Base-by-base conservation (phyloP, 2,888 invertebrate species). In the Rhabditoides inermis region DNA sequence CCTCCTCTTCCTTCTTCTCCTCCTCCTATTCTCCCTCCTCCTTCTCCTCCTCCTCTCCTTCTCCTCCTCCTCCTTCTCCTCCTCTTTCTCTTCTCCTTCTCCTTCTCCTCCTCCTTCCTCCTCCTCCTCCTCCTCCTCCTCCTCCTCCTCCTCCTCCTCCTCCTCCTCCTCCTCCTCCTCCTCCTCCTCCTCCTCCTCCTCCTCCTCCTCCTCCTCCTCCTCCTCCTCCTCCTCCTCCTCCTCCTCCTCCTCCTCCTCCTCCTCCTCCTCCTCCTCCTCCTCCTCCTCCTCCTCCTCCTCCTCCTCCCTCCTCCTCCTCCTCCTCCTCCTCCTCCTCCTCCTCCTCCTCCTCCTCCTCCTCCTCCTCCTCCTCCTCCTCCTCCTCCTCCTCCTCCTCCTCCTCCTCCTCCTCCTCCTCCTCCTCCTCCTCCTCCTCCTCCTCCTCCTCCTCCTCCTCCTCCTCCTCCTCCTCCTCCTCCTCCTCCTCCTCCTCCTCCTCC, bases 311-410 rank as follows among this genome's bases (percentile, higher is more conserved):
- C 22, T 39, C 15, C 40, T 60, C 57, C 44, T 62, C 58, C 27
- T 60, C 55, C n/a, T 54, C 53, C 37, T 64, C 64, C 36, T 67
- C 63, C 18, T 53, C 55, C n/a, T 61, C 42, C 20, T 67, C 67
- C 7, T 55, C 52, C 45, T 65, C 61, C 18, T 52, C 45, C 48
- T 61, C 60, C 30, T n/a, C 40, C 7, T 39, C 18, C 22, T 39
- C 15, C 40, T 60, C 57, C 44, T 62, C 58, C 27, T 60, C 55
- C n/a, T 54, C 53, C 37, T 64, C 64, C 36, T 67, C 63, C 18
- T 53, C 55, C n/a, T 61, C 42, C 20, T 67, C 67, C 7, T 55
- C 52, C 45, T 65, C 61, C 18, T 52, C 45, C 48, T 61, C 60
- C 30, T n/a, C 40, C 7, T 39, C 18, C 22, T 39, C 15, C 40